phyloP scores from a whole-genome alignment of 1,140 invertebrate species.

The Apocrypta bakeri region DNA sequence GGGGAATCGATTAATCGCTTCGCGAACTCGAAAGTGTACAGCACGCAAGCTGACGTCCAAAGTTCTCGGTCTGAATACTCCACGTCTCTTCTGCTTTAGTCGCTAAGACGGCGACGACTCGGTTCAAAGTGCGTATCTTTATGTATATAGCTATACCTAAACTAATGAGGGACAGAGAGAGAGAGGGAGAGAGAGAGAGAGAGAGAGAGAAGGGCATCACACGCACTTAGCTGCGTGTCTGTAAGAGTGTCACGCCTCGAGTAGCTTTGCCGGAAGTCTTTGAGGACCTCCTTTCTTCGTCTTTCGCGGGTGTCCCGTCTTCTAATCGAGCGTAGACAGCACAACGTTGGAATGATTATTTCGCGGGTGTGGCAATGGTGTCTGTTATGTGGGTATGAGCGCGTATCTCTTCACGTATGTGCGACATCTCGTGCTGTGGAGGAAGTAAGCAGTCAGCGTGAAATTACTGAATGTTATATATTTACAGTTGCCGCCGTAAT shows the following conservation, averaged over 20 bases:
- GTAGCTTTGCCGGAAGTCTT: conserved; percentile 14
- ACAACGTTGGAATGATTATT: neutral
- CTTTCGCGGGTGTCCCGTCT: neutral
- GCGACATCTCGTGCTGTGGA: neutral
- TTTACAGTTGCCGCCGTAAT: neutral
- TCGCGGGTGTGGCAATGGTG: conserved; percentile 20
- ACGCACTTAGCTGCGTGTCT: neutral
- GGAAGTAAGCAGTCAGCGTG: neutral
- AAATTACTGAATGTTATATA: conserved; percentile 20
- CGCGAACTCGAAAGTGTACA: conserved; percentile 55
- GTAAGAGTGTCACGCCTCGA: conserved; percentile 48
- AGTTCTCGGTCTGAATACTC: conserved; percentile 46
- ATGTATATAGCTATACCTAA: too few relatives aligned
- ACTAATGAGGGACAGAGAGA: too few relatives aligned
- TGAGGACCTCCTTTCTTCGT: neutral
- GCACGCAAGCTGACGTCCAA: neutral
- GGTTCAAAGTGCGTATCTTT: neutral
- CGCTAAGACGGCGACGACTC: neutral
- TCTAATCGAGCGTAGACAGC: conserved; percentile 13
- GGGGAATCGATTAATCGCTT: conserved; percentile 57
- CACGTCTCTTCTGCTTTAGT: neutral
- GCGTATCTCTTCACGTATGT: neutral
- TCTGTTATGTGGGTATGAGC: neutral
- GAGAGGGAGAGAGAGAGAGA: too few relatives aligned
- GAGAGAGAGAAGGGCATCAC: neutral